Evolutionary conservation across 2,888 invertebrate species (phyloP), one percentile per base, ranked within the genome.

Genomic region (Caenorhabditis sulstoni): DNA sequence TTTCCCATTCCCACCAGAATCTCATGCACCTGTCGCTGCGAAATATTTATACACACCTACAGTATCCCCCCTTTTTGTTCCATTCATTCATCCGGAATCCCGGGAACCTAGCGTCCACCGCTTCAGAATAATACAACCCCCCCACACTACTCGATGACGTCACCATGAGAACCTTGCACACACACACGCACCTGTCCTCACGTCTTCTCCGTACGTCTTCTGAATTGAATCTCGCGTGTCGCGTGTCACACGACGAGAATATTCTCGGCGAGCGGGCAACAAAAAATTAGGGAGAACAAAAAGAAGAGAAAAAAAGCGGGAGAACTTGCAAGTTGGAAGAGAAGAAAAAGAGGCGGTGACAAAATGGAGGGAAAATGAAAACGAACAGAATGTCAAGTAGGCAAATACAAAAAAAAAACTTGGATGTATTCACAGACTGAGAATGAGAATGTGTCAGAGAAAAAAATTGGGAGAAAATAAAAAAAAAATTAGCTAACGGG

Each of bases 301-400:
- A n/a, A n/a, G n/a, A n/a, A n/a, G n/a, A n/a, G n/a, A n/a, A n/a
- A n/a, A n/a, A n/a, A n/a, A n/a, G n/a, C n/a, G n/a, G n/a, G n/a
- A n/a, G n/a, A n/a, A n/a, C n/a, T n/a, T n/a, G n/a, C n/a, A 45
- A 16, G 9, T 3, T 9, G 45, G 5, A 49, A 5, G n/a, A 22
- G 16, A 49, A 49, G 16, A 47, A 35, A 29, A 39, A 61, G 16
- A 55, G n/a, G 8, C 2, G 20, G 55, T 14, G 39, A 58, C n/a
- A 45, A 20, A 44, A 55, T 29, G 35, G 50, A 8, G 23, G 35
- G 18, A 47, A 11, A n/a, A 20, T 1, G 37, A 59, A 52, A 37
- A 41, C 39, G 18, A 41, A 67, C 49, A 35, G 61, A 61, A 61
- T 61, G 61, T 47, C 49, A 61, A 61, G 55, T 52, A 44, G 41